Conservation (phyloP, 2,888 invertebrate species). For the Pammene fasciana region DNA sequence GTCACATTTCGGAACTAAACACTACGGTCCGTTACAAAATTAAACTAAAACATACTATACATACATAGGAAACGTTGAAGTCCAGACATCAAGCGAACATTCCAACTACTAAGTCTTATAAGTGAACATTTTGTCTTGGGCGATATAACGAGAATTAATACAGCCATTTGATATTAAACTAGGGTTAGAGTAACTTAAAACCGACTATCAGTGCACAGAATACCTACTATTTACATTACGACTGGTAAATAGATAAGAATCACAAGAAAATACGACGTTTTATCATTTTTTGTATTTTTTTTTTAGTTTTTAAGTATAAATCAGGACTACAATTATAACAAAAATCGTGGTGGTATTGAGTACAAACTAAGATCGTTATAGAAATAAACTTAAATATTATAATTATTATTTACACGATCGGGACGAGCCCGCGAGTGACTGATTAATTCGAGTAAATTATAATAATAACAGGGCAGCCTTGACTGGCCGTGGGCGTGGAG, state of each 20-base stretch:
- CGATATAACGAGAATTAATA: slow-evolving; percentile 65
- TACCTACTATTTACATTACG: slow-evolving; percentile 74
- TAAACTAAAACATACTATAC: slow-evolving; percentile 63
- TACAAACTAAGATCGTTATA: slow-evolving; percentile 65
- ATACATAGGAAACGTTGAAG: slow-evolving; percentile 59
- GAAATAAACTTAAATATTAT: slow-evolving; percentile 53
- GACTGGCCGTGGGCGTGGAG: slow-evolving; percentile 61
- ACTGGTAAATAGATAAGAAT: slow-evolving; percentile 65
- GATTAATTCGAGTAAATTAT: slow-evolving; percentile 40
- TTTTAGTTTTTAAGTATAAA: slow-evolving; percentile 63
- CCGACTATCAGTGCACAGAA: slow-evolving; percentile 77
- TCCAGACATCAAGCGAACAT: slow-evolving; percentile 55
- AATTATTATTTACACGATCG: slow-evolving; percentile 44
- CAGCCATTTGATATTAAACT: slow-evolving; percentile 72
- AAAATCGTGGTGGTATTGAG: slow-evolving; percentile 62
- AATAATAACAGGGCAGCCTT: slow-evolving; percentile 51
- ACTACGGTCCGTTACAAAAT: slow-evolving; percentile 54
- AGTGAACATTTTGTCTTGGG: slow-evolving; percentile 62
- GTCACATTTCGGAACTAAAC: slow-evolving; percentile 60
- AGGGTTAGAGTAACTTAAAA: slow-evolving; percentile 71
- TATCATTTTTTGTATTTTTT: slow-evolving; percentile 58
- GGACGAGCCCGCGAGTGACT: slow-evolving; percentile 44
- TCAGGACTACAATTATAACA: slow-evolving; percentile 60
- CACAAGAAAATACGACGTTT: slow-evolving; percentile 57
- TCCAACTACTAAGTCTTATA: slow-evolving; percentile 61